Percentiles rank a stretch among this genome's conserved stretches.
Conservation (phyloP, 2,797 vertebrate genomes). For the Siniperca scherzeri region DNA sequence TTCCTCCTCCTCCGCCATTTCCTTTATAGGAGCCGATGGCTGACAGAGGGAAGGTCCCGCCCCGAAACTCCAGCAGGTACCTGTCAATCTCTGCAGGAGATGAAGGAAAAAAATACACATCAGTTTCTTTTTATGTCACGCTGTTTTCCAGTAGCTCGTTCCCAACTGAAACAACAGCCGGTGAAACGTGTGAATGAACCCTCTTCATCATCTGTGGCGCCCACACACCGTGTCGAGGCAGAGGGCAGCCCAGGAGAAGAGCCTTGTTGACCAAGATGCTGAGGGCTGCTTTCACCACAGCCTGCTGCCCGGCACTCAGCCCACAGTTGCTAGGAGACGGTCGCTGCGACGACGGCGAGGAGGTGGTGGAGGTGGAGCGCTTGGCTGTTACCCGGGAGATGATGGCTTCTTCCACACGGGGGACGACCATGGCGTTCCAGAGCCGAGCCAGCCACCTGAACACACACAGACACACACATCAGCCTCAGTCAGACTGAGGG, state of each 20-base stretch:
- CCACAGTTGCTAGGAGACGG: constrained; percentile 82
- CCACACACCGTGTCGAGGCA: constrained; percentile 89
- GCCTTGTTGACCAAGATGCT: constrained; percentile 97
- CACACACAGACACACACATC: constrained; percentile 14
- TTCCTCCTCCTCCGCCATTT: constrained; percentile 68
- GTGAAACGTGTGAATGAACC: background rate
- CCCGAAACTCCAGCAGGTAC: constrained; percentile 89
- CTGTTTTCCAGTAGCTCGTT: background rate
- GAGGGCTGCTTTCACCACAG: constrained; percentile 94
- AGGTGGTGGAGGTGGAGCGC: constrained; percentile 64
- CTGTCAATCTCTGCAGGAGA: constrained; percentile 89
- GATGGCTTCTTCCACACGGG: constrained; percentile 93
- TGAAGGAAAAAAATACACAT: background rate
- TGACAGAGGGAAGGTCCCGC: constrained; percentile 90
- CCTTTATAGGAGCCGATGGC: constrained; percentile 87
- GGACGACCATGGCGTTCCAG: constrained; percentile 94
- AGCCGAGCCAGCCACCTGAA: constrained; percentile 94
- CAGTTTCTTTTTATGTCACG: background rate
- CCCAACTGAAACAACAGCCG: background rate
- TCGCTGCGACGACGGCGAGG: constrained; percentile 67
- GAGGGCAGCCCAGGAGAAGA: constrained; percentile 91
- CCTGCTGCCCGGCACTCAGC: constrained; percentile 92
- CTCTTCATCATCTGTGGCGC: background rate
- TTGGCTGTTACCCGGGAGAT: constrained; percentile 91
- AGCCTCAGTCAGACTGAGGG: background rate